phyloP scores from a whole-genome alignment of 2,888 invertebrate species.

The Thereva unica region DNA sequence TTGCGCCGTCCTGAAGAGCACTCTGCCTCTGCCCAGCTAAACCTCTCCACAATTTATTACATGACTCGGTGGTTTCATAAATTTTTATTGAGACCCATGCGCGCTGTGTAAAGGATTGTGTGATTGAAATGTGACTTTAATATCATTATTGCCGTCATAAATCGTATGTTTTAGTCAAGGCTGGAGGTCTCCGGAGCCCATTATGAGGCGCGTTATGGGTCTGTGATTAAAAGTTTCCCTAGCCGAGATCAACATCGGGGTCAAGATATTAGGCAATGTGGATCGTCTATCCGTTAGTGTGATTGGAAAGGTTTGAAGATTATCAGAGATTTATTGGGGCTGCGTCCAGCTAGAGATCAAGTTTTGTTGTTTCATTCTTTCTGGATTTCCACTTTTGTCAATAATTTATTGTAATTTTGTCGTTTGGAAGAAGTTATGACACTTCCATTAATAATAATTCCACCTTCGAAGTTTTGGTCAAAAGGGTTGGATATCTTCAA shows the following conservation, averaged over 20 bases:
- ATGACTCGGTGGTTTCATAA: constrained; percentile 52
- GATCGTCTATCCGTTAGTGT: no score
- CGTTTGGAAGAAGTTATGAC: no score
- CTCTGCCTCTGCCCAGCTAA: constrained; percentile 8
- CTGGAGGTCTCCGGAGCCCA: constrained; percentile 34
- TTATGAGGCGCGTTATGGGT: constrained; percentile 2
- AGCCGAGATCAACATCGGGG: constrained; percentile 5
- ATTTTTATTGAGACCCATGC: constrained; percentile 51
- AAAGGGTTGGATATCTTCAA: no score
- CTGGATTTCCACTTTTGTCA: no score
- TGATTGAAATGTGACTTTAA: constrained; percentile 55
- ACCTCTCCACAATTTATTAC: constrained; percentile 48
- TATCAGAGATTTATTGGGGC: no score
- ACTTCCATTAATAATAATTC: no score
- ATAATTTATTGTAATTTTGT: no score
- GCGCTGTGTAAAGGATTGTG: constrained; percentile 43
- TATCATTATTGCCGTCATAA: constrained; percentile 51
- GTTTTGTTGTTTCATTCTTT: no score
- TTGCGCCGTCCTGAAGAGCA: background rate
- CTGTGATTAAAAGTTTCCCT: background rate
- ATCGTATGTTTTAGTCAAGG: constrained; percentile 44
- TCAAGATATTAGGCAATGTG: background rate
- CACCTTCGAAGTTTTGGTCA: no score
- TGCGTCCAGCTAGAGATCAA: no score
- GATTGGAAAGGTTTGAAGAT: no score